phyloP scores from a whole-genome alignment of 1,140 invertebrate genomes.

The Cylas formicarius region DNA sequence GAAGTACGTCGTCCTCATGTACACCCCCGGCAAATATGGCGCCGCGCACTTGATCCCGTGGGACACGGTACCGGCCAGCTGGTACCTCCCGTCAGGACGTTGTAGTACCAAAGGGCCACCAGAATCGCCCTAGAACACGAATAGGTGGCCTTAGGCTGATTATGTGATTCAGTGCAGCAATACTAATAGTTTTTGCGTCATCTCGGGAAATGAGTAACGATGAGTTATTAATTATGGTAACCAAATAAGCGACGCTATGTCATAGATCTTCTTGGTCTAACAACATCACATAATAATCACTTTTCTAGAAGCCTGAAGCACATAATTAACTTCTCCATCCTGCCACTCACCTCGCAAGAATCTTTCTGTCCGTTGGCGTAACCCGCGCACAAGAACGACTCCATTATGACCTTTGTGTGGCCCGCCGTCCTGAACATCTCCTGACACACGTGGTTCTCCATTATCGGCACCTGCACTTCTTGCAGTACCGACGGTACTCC shows the following conservation, averaged over 20 bases:
- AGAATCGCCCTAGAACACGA: conserved; percentile 79
- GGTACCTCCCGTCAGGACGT: conserved; percentile 75
- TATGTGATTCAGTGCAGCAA: too few species aligned
- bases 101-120: conserved; percentile 85
- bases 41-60: conserved; percentile 93
- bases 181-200: too few species aligned
- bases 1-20: conserved; percentile 87
- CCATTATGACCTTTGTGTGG: conserved; percentile 77
- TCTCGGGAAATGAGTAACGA: too few species aligned
- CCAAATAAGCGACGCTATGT: neutral
- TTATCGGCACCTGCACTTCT: conserved; percentile 87
- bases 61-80: conserved; percentile 86
- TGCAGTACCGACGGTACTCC: conserved; percentile 82
- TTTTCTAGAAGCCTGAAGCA: neutral
- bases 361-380: conserved; percentile 89
- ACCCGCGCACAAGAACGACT: conserved; percentile 89
- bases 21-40: conserved; percentile 81
- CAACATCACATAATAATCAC: too few species aligned
- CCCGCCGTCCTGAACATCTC: conserved; percentile 89
- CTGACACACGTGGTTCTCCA: conserved; percentile 85
- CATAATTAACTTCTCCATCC: neutral
- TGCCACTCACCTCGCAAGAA: conserved; percentile 74
- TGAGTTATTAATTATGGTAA: too few species aligned
- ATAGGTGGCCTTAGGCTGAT: too few species aligned
- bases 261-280: neutral